Evolutionary conservation across 2,113 vertebrate species (phyloP), one percentile per base, ranked within the genome.

Genomic region (Pseudopipra pipra): DNA sequence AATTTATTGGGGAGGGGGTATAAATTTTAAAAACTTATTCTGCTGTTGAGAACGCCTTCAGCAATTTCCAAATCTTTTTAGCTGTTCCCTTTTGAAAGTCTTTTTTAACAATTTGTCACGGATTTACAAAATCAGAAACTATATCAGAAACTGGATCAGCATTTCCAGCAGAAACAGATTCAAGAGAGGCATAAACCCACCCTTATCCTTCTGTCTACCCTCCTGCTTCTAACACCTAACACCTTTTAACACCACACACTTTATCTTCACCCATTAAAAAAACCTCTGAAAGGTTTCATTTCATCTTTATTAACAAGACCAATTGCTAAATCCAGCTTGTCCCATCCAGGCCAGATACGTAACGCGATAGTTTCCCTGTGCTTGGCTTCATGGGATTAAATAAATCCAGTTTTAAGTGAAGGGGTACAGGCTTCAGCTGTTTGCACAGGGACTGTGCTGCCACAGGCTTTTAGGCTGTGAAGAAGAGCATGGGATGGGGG

Each of bases 241-340:
- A 0, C n/a, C 52, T 90, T 46, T 46, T 77, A 85, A 67, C 68
- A 51, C 39, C 86, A 49, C 0, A 0, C 6, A 5, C 31, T 92
- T 88, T 37, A 30, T 61, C 39, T 25, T 71, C 41, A 41, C 55
- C 59, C 37, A 6, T 80, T 6, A 56, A 89, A 78, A 35, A 47
- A 84, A 12, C 58, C 67, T 89, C 46, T 39, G 58, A 82, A 92
- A 82, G 30, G 49, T 73, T 86, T 96, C 4, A 14, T 85, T 96
- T 90, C 43, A 65, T 70, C 49, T 86, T 88, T 89, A 90, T 71
- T 85, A 96, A 89, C 52, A 71, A 91, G 77, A 87, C 39, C 44
- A 63, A 94, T 94, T 92, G 84, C 83, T 96, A 93, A 96, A 90
- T 85, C 63, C 75, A 92, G 41, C 54, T 86, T 76, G 71, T 94